Evolutionary conservation across 2,113 vertebrate species (phyloP).

Genomic region (Paratilapia polleni): DNA sequence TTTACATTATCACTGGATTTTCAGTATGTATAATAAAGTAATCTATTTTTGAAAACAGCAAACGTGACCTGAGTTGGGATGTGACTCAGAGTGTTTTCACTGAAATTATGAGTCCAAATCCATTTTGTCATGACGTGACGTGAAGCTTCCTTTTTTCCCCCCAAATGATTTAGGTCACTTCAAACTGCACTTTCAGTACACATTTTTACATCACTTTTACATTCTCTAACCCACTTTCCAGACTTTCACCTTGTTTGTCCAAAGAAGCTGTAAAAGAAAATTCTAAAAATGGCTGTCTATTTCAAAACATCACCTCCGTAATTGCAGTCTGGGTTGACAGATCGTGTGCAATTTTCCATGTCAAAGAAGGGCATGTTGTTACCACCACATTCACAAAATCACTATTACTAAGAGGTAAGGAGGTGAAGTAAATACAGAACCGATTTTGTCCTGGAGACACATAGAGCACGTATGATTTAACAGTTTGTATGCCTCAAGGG

Average conservation of each 20-base stretch:
- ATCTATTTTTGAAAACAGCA: background rate
- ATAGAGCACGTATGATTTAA: background rate
- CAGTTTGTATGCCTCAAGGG: background rate
- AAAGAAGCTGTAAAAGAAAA: background rate
- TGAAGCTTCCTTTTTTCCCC: background rate
- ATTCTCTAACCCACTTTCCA: conserved; percentile 43
- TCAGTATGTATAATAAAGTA: background rate
- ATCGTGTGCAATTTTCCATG: conserved; percentile 22
- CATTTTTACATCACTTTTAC: conserved; percentile 3
- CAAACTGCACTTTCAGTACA: background rate
- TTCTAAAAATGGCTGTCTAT: conserved; percentile 12
- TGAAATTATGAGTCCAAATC: background rate
- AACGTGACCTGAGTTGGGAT: background rate
- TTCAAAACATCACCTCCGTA: conserved; percentile 31
- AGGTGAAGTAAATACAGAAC: background rate
- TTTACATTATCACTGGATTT: background rate
- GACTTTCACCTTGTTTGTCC: conserved; percentile 19
- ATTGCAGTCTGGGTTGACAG: conserved; percentile 19
- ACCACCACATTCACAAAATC: background rate
- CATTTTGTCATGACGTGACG: conserved; percentile 8
- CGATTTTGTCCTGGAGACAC: background rate
- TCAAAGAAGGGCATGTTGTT: conserved; percentile 9
- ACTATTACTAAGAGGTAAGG: background rate
- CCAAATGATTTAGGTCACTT: conserved; percentile 13
- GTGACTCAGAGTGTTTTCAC: conserved; percentile 20